Base-by-base conservation (phyloP, 1,140 invertebrate species). In the Plutomurus gul region DNA sequence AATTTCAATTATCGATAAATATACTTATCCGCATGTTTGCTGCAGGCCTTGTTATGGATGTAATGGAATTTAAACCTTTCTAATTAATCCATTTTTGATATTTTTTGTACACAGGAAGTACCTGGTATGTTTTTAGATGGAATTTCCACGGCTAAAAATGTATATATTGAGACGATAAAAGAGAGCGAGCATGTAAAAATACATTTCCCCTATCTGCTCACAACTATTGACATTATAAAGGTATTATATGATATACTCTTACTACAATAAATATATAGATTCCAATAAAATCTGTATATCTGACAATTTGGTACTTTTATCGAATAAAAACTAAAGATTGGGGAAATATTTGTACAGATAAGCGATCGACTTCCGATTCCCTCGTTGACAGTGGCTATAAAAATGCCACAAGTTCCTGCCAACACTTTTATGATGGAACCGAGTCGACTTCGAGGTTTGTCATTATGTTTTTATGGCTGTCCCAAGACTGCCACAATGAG, bases 71-170 rank as follows among this genome's bases (percentile, higher is more conserved):
- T n/a, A n/a, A n/a, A n/a, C n/a, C n/a, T n/a, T n/a, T n/a, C n/a
- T n/a, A n/a, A n/a, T n/a, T n/a, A n/a, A n/a, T n/a, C n/a, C n/a
- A n/a, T n/a, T n/a, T n/a, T n/a, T n/a, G n/a, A n/a, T n/a, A n/a
- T n/a, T n/a, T n/a, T n/a, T n/a, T n/a, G n/a, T n/a, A n/a, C n/a
- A n/a, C n/a, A n/a, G n/a, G 77, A 79, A 49, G 76, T 82, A 39
- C 82, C 82, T 39, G 76, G 78, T 16, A 84, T 84, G 82, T 84
- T 84, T 46, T 81, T 76, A 18, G 82, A 84, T 51, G 82, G 82
- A 1, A 75, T 36, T 40, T 76, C 75, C 5, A 82, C 81, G 4
- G 81, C 83, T 47, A 79, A 79, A 70, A 82, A 46, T 73, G 83
- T 84, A 7, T 78, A 76, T 33, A 81, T 84, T 60, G 83, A 84